Conservation (phyloP, 2,888 invertebrate species). For the Zootermopsis nevadensis region DNA sequence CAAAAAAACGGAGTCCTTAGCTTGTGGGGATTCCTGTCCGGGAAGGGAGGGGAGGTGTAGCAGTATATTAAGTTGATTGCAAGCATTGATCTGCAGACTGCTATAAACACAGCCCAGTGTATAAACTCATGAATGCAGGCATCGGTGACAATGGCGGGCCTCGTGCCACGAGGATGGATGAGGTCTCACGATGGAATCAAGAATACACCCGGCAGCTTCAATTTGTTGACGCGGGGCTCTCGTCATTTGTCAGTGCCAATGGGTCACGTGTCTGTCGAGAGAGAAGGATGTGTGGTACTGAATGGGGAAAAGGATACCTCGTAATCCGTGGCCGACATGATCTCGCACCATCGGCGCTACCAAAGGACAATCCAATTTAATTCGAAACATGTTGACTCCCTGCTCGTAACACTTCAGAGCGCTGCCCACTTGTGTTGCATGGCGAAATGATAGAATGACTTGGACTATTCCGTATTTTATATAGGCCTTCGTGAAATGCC, state of each 20-base stretch:
- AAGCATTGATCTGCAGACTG: conserved; percentile 16
- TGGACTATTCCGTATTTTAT: too few relatives aligned
- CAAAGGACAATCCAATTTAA: conserved; percentile 19
- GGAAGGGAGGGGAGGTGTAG: conserved; percentile 6
- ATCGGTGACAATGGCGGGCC: conserved; percentile 37
- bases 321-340: neutral
- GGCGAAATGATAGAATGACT: too few relatives aligned
- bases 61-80: conserved; percentile 39
- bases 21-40: neutral
- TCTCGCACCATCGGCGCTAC: neutral
- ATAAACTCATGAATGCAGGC: conserved; percentile 38
- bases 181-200: conserved; percentile 4
- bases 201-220: conserved; percentile 29
- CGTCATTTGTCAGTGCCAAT: conserved; percentile 45
- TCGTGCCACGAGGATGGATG: neutral
- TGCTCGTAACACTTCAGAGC: neutral
- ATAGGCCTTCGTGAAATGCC: too few relatives aligned
- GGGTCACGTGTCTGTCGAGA: conserved; percentile 27
- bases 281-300: conserved; percentile 7
- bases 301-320: neutral
- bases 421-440: neutral
- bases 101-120: conserved; percentile 3
- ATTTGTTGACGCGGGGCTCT: conserved; percentile 40
- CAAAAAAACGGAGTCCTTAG: neutral
- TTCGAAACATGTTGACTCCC: neutral